Conservation (phyloP, 2,113 vertebrate species). For the Dasyornis broadbenti region DNA sequence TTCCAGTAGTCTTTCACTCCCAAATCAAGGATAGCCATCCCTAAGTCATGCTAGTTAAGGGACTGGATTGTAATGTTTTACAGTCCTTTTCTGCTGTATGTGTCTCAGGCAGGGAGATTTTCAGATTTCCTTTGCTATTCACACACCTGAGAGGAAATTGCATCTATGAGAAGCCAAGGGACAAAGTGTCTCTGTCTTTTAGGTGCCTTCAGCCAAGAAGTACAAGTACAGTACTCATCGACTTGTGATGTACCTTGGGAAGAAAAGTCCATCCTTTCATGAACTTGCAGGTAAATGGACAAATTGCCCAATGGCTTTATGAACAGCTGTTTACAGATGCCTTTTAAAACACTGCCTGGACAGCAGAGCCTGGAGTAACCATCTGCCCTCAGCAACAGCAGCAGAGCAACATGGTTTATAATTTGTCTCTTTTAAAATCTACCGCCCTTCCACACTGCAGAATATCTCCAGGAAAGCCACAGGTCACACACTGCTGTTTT, state of each 20-base stretch:
- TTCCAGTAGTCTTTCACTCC: background rate
- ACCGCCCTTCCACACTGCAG: background rate
- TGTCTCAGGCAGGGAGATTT: background rate
- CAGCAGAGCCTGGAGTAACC: background rate
- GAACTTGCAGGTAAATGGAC: fast-evolving
- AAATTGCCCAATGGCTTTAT: background rate
- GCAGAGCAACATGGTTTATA: fast-evolving
- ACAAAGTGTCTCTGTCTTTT: background rate
- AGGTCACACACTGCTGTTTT: no score
- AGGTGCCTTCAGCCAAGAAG: background rate
- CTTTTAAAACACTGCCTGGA: background rate
- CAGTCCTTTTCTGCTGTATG: background rate
- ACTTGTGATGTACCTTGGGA: background rate
- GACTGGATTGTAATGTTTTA: background rate
- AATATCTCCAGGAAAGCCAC: background rate
- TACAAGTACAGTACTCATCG: fast-evolving
- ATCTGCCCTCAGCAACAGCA: background rate
- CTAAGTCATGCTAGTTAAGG: fast-evolving
- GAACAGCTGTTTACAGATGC: background rate
- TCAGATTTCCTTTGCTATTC: background rate
- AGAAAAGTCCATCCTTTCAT: background rate
- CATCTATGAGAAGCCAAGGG: background rate
- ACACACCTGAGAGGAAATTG: background rate
- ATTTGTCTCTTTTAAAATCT: background rate
- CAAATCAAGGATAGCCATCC: background rate